Percentiles rank a stretch among this genome's conserved stretches.
These are phyloP conservation scores for Oriolus oriolus DNA, from an alignment of 2,113 vertebrate species.

Conservation along the genomic window DNA sequence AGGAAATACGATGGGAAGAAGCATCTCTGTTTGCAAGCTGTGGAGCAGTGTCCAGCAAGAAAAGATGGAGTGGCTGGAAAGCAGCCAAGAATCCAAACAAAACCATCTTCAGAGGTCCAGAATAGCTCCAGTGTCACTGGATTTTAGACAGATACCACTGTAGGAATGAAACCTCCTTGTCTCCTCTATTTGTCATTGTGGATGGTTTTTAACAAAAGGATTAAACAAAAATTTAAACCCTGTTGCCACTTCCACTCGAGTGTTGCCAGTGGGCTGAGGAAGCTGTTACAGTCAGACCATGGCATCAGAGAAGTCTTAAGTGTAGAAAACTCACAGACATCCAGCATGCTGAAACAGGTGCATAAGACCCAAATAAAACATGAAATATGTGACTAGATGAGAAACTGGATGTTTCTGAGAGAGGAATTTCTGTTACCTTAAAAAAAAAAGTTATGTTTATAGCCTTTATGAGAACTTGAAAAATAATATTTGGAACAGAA, in stretches of 20 bases:
- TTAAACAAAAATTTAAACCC: background rate
- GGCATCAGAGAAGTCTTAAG: background rate
- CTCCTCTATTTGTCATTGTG: background rate
- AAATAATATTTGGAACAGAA: background rate
- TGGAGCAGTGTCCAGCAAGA: slow-evolving; percentile 15
- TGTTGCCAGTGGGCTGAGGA: background rate
- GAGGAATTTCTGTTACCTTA: background rate
- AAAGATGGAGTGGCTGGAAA: slow-evolving; percentile 7
- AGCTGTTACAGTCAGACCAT: background rate
- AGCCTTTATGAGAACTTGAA: background rate
- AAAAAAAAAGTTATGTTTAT: background rate
- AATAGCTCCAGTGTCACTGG: background rate
- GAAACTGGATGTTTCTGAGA: background rate
- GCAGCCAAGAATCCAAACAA: background rate
- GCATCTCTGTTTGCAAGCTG: background rate
- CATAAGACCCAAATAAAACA: background rate
- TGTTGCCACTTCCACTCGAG: background rate
- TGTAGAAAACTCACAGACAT: background rate
- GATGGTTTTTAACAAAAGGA: background rate
- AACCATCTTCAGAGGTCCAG: background rate
- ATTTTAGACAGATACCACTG: background rate
- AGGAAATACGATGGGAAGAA: background rate
- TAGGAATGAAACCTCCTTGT: background rate
- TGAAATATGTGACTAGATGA: background rate
- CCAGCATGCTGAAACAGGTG: background rate